Base-by-base conservation (phyloP, 1,140 invertebrate species). In the Cydia strobilella region DNA sequence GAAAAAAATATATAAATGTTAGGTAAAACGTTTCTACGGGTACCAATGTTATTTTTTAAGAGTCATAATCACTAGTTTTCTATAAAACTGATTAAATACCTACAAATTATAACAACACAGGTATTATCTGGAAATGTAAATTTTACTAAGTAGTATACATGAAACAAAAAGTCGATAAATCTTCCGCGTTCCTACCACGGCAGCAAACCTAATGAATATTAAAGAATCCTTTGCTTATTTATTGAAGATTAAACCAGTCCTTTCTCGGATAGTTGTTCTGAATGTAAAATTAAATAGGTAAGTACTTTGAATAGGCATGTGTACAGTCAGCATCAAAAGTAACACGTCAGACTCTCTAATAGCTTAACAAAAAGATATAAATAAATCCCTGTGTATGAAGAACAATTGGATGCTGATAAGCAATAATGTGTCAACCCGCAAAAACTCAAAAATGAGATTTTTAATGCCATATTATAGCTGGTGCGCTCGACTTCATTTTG, bases 121-220 rank as follows among this genome's bases (percentile, higher is more conserved):
- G 42, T 45, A 54, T 54, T 10, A 23, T 23, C 18, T 59, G 18
- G 1, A 20, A 59, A 59, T 59, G 10, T 7, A 59, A 1, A 59
- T 59, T 18, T 10, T 10, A 59, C 9, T 2, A 54, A 18, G 48
- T 51, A 51, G 4, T 20, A n/a, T 20, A 59, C 20, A 59, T 23
- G n/a, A 23, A 59, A 59, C 18, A 59, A 59, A 20, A 23, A 51
- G 9, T 1, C 20, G 20, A 23, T 23, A 59, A 12, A 3, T 59
- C 54, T 59, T 59, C 54, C 54, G 54, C 54, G 23, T 59, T 18
- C 54, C 4, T 23, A 23, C 7, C 54, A 23, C 7, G 9, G 20
- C 54, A 23, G 54, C 10, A 59, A 23, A 59, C n/a, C 9, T 59
- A 59, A 59, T 59, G 54, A 59, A 59, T 59, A 59, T 59, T 59